Base-by-base conservation (phyloP, 2,888 invertebrate species). In the Leistus spinibarbis region DNA sequence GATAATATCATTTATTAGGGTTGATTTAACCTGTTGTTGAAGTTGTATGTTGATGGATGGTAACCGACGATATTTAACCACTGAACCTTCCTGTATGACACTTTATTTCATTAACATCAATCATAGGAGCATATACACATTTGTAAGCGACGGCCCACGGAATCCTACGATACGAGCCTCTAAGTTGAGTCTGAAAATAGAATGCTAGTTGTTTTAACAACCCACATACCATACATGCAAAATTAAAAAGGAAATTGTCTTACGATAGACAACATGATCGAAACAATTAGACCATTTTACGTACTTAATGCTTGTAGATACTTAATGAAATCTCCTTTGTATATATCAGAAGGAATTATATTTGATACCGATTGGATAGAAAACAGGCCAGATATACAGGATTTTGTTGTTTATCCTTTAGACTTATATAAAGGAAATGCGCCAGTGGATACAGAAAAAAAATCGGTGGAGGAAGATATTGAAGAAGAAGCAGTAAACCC, bases 151-250 rank as follows among this genome's bases (percentile, higher is more conserved):
- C n/a, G n/a, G n/a, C n/a, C n/a, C n/a, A n/a, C n/a, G n/a, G n/a
- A n/a, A n/a, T n/a, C n/a, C n/a, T n/a, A n/a, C n/a, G n/a, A n/a
- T n/a, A n/a, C n/a, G 76, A 78, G 79, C 63, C 54, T 79, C 10
- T 68, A 65, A 71, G 80, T 78, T 7, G 16, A 66, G 16, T 27
- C 40, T 10, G 71, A 79, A 0, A 80, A 80, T 67, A 77, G 79
- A 16, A 77, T 79, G 40, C 76, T 79, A n/a, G 54, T 72, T 24
- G 62, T 79, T 22, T 76, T 77, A 27, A 78, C 27, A 54, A 64
- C 69, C 77, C 79, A 76, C 65, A 79, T 69, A 27, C 77, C 1
- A 78, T 80, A 23, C 78, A 77, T 65, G 54, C 79, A 13, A 76
- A 75, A 40, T 71, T 79, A 62, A 77, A 77, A 62, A 74, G 78